Evolutionary conservation across 2,888 invertebrate species (phyloP), one percentile per base, ranked within the genome.

Genomic region (Dryobotodes eremita): DNA sequence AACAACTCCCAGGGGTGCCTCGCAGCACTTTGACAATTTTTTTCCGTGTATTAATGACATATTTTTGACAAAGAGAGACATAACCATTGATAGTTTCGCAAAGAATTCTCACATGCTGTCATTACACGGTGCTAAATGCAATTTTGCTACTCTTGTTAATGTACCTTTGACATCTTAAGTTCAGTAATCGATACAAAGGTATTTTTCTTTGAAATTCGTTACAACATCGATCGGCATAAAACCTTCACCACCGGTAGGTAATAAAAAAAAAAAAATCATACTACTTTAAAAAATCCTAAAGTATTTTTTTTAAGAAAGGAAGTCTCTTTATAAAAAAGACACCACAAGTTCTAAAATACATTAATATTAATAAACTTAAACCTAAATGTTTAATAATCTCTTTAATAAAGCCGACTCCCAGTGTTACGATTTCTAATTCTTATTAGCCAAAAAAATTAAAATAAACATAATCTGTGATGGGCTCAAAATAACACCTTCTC

Each of bases 31-130:
- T 94, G 94, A 94, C 93, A 92, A 85, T 94, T 95, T 96, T 95
- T 95, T 88, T 82, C 87, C 88, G 61, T 86, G 87, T 93, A 94
- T 95, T 96, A 96, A 95, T 96, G 96, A 95, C 95, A 95, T 91
- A 94, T 95, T 94, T 94, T 93, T 93, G 92, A 95, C 96, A 96
- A 95, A 95, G 94, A 93, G 89, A 94, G 95, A 96, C 95, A 95
- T 94, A 92, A 95, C 95, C 95, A 95, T 96, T 96, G 96, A 95
- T 90, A 94, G 85, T 91, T 90, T 87, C 71, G 86, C 87, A 90
- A 87, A 89, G 87, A 90, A 91, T 95, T 96, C 95, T 95, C 95
- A 94, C 94, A 94, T 94, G 92, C 92, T 94, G 94, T 95, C 94
- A 95, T 96, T 96, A 96, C 95, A 96, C 95, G 96, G 94, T 94